Base-by-base conservation (phyloP, 1,140 invertebrate genomes). In the Himalopsyche phryganea region DNA sequence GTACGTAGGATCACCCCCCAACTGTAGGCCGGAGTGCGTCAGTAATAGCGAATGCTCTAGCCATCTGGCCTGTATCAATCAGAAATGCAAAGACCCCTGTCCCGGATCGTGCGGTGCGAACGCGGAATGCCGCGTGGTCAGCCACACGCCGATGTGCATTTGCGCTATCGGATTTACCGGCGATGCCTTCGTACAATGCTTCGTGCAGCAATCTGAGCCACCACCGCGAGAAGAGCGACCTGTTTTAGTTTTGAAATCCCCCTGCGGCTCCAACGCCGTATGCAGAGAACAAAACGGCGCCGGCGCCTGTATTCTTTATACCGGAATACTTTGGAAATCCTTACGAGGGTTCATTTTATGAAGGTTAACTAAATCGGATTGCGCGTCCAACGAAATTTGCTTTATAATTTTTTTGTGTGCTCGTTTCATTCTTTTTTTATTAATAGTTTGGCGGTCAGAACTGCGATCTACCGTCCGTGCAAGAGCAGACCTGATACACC, bases 381-480 rank as follows among this genome's bases (percentile, higher is more conserved):
- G 88, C 69, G 71, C 82, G 9, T 79, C 81, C 62, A 79, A 86
- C 62, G 81, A 77, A 67, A 87, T 66, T 69, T 85, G 13, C 80
- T 81, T 65, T 85, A 83, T 63, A 87, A 86, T 76, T 89, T 87
- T 67, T 72, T 87, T 87, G 11, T 90, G 88, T 67, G n/a, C 77
- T 80, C 9, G 85, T 84, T 49, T 82, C 84, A 6, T 92, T n/a
- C n/a, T n/a, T n/a, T n/a, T n/a, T n/a, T n/a, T n/a, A n/a, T n/a
- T n/a, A n/a, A n/a, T n/a, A n/a, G n/a, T n/a, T n/a, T n/a, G n/a
- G 90, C 71, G 89, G 87, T 13, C 70, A 80, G 15, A 86, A 87
- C 69, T 87, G 89, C 1, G 73, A 86, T 50, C 91, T 89, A 67
- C 78, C 86, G 90, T 19, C 84, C 85, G 40, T 92, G 89, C 67